These are phyloP conservation scores for Campopleginae sp. DNA, from an alignment of 2,888 invertebrate genomes.

Conservation along the genomic window DNA sequence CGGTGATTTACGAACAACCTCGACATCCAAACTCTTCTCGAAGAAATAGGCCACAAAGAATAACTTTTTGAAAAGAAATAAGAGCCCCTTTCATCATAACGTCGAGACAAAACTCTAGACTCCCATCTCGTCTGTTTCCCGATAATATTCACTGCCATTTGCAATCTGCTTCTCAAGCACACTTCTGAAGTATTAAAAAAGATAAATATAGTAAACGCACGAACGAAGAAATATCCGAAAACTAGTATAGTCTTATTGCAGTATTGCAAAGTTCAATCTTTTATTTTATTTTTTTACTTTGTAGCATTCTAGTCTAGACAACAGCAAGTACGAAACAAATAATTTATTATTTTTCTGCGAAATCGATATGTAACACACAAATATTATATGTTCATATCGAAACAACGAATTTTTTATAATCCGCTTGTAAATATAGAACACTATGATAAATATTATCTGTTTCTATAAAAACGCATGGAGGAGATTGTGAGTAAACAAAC, in stretches of 20 bases:
- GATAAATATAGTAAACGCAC: constrained; percentile 8
- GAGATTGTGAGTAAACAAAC: constrained; percentile 38
- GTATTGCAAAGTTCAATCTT: constrained; percentile 54
- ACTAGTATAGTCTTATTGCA: constrained; percentile 41
- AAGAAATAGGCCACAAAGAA: background rate
- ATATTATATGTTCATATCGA: constrained; percentile 44
- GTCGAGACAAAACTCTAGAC: background rate
- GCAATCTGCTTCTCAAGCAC: constrained; percentile 25
- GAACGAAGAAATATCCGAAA: constrained; percentile 44
- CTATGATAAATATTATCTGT: constrained; percentile 29
- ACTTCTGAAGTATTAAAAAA: constrained; percentile 45
- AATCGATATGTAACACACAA: constrained; percentile 2
- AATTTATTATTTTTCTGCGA: constrained; percentile 62
- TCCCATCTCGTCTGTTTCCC: background rate
- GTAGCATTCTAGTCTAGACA: constrained; percentile 66
- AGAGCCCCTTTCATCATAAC: background rate
- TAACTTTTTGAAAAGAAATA: background rate
- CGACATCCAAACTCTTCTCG: background rate
- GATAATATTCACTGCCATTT: background rate
- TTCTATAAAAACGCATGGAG: constrained; percentile 50
- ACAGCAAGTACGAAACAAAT: constrained; percentile 46
- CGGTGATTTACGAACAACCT: background rate
- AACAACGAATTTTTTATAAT: constrained; percentile 64
- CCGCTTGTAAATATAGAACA: constrained; percentile 57
- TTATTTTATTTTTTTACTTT: constrained; percentile 48